These are phyloP conservation scores for Aspidiotus rigidus DNA, from an alignment of 2,888 invertebrate genomes.

Conservation along the genomic window DNA sequence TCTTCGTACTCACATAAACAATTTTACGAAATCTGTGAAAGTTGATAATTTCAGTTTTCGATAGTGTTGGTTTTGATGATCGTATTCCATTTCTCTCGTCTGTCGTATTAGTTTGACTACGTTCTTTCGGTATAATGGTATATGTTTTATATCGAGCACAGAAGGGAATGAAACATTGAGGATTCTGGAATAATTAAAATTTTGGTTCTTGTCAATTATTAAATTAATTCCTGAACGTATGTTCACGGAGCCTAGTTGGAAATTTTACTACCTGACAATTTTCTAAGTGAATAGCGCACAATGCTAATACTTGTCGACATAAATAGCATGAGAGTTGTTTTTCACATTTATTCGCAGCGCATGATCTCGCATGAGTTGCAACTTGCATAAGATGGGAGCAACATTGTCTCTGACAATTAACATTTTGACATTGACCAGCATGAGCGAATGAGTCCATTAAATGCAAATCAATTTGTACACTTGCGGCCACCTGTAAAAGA, in stretches of 20 bases:
- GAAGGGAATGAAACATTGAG: constrained; percentile 96
- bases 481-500: constrained; percentile 20
- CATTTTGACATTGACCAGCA: constrained; percentile 27
- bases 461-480: constrained; percentile 24
- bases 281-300: constrained; percentile 29
- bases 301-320: constrained; percentile 24
- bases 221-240: too few species aligned
- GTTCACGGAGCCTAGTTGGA: neutral
- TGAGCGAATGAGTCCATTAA: constrained; percentile 31
- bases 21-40: constrained; percentile 26
- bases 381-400: constrained; percentile 29
- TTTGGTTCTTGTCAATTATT: neutral
- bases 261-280: constrained; percentile 21
- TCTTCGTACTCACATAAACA: constrained; percentile 22
- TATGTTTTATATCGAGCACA: constrained; percentile 52
- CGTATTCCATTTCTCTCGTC: constrained; percentile 5
- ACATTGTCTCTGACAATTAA: constrained; percentile 24
- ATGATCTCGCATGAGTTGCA: constrained; percentile 27
- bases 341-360: constrained; percentile 20
- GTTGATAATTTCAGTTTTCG: constrained; percentile 26
- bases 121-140: constrained; percentile 14
- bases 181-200: constrained; percentile 53
- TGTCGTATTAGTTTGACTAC: constrained; percentile 13
- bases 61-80: constrained; percentile 16
- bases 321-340: constrained; percentile 25